Evolutionary conservation across 2,888 invertebrate genomes (phyloP).

Genomic region (Caenorhabditis becei): DNA sequence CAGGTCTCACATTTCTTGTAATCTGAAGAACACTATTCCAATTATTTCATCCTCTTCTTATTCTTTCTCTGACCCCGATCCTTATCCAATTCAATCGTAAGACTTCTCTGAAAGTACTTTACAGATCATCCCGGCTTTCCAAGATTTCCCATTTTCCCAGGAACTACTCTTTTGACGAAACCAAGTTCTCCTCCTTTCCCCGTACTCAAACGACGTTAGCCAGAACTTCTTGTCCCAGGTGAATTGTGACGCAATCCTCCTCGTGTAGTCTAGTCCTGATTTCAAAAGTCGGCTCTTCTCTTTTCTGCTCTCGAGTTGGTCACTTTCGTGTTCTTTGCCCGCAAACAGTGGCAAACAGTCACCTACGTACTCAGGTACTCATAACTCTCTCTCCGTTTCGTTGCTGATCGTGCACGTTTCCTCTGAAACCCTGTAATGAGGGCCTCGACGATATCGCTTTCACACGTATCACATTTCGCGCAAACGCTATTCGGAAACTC

Average conservation of each 20-base stretch:
- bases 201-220: too few species aligned
- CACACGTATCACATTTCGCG: slow-evolving; percentile 43
- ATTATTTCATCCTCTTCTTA: too few species aligned
- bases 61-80: too few species aligned
- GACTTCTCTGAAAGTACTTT: too few species aligned
- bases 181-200: too few species aligned
- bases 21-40: too few species aligned
- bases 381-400: slow-evolving; percentile 11
- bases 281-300: slow-evolving; percentile 1
- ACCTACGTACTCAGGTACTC: slow-evolving; percentile 7
- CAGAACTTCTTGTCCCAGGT: too few species aligned
- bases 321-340: slow-evolving; percentile 25
- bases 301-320: slow-evolving; percentile 14
- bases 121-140: too few species aligned
- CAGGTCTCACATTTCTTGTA: too few species aligned
- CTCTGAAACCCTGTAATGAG: slow-evolving; percentile 37
- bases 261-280: background rate
- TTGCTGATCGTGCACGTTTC: slow-evolving; percentile 18
- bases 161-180: too few species aligned
- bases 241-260: background rate
- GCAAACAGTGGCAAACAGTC: slow-evolving; percentile 8
- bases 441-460: slow-evolving; percentile 23
- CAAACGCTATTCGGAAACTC: slow-evolving; percentile 55
- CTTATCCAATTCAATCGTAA: too few species aligned
- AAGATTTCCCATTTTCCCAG: too few species aligned